Base-by-base conservation (phyloP, 1,140 invertebrate genomes). In the Bombus pyrosoma region DNA sequence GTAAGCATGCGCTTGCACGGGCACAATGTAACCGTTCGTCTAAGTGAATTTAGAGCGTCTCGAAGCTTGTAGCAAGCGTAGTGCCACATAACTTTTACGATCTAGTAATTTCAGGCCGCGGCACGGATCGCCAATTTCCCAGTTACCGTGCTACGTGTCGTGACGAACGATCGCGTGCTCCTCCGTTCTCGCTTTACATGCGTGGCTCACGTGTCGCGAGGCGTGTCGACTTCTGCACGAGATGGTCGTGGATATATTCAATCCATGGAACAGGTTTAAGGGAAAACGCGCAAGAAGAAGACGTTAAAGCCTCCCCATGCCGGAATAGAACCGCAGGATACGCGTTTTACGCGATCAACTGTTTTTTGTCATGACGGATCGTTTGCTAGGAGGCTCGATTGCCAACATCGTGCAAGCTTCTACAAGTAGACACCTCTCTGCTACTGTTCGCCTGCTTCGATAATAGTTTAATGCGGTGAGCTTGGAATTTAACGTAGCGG, bases 101-200 rank as follows among this genome's bases (percentile, higher is more conserved):
- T 85, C 83, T 39, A 73, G 83, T 80, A 72, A 85, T 80, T 80
- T 64, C 83, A 79, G 66, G n/a, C 73, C 9, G 47, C 37, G 12
- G 28, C 69, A n/a, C 25, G 34, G 75, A 71, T 47, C 82, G 39
- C n/a, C 76, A 43, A 79, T 80, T 85, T 73, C 77, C 77, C 57
- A 43, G 83, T 85, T 85, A 71, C 83, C 68, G 47, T 41, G 68
- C 66, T 72, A 79, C 76, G 83, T 80, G 76, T 71, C 76, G 83
- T 85, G 83, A 85, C 28, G 77, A 12, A 73, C 83, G 83, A 85
- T 85, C 83, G 83, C 83, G 83, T 85, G 83, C 13, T n/a, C 59
- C 32, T 43, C 53, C 22, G 53, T 80, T 62, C 76, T 47, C 41
- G 57, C 75, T 32, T 84, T 62, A 62, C 83, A 53, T 53, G 53